These are phyloP conservation scores for Eubasilissa regina DNA, from an alignment of 1,140 invertebrate species.

Conservation along the genomic window DNA sequence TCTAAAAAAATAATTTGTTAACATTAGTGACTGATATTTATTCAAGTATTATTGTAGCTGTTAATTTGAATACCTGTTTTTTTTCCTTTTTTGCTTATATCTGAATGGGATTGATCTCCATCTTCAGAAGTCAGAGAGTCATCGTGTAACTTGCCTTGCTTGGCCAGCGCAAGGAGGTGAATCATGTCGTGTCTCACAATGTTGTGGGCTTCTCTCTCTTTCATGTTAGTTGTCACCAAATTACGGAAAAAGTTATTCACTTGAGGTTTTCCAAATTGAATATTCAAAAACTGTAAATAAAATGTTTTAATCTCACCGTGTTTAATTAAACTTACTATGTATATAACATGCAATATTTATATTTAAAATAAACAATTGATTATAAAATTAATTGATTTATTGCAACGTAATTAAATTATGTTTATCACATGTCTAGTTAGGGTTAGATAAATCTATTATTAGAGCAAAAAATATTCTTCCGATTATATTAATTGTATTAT, in stretches of 20 bases:
- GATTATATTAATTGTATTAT: too few relatives aligned
- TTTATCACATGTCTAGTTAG: too few relatives aligned
- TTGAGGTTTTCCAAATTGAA: slow-evolving; percentile 56
- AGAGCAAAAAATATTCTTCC: too few relatives aligned
- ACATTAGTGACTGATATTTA: neutral
- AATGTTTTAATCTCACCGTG: too few relatives aligned
- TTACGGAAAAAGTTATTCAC: slow-evolving; percentile 62
- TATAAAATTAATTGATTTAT: too few relatives aligned
- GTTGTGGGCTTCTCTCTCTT: slow-evolving; percentile 67
- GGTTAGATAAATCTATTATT: too few relatives aligned
- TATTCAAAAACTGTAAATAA: slow-evolving; percentile 32
- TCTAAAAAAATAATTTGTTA: slow-evolving; percentile 48
- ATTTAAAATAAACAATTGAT: too few relatives aligned
- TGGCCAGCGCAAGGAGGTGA: slow-evolving; percentile 71
- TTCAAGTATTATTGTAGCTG: neutral
- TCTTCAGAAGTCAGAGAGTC: slow-evolving; percentile 22
- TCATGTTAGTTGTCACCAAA: slow-evolving; percentile 69
- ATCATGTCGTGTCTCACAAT: slow-evolving; percentile 73
- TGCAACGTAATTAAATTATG: too few relatives aligned
- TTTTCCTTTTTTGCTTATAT: neutral
- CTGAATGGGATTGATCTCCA: neutral
- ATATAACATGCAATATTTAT: too few relatives aligned
- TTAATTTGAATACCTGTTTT: neutral
- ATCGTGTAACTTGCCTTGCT: slow-evolving; percentile 61
- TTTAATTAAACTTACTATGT: too few relatives aligned